Evolutionary conservation across 2,888 invertebrate genomes (phyloP).

Genomic region (Cheilosia soror): DNA sequence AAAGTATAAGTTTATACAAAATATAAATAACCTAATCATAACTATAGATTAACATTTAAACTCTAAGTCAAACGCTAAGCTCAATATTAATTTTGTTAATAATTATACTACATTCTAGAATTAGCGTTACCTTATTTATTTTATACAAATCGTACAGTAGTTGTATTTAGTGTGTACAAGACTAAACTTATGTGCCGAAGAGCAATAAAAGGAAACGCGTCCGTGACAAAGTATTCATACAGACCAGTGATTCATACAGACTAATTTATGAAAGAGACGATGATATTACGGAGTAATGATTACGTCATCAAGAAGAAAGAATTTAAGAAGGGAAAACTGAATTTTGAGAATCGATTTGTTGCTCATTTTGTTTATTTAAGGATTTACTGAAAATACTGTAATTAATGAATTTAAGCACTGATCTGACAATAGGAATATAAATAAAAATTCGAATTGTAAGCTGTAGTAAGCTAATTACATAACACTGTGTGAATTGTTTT

Average conservation of each 20-base stretch:
- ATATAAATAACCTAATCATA: slow-evolving; percentile 7
- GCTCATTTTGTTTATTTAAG: slow-evolving; percentile 16
- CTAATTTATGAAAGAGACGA: neutral
- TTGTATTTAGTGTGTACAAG: slow-evolving; percentile 15
- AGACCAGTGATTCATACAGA: slow-evolving; percentile 35
- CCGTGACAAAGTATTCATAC: slow-evolving; percentile 1
- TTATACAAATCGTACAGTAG: slow-evolving; percentile 11
- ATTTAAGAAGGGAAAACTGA: slow-evolving; percentile 19
- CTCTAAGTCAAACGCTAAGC: slow-evolving; percentile 53
- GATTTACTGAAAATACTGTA: slow-evolving; percentile 34
- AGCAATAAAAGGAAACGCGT: neutral
- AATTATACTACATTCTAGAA: slow-evolving; percentile 11
- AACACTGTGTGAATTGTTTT: neutral
- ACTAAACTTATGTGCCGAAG: slow-evolving; percentile 15
- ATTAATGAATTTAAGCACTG: slow-evolving; percentile 63
- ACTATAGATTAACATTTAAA: slow-evolving; percentile 22
- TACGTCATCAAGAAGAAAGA: slow-evolving; percentile 16
- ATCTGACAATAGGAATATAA: slow-evolving; percentile 56
- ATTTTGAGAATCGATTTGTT: slow-evolving; percentile 1
- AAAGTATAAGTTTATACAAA: slow-evolving; percentile 10
- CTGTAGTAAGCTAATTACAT: slow-evolving; percentile 10
- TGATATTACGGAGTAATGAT: neutral
- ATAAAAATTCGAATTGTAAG: slow-evolving; percentile 29
- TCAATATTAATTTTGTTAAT: slow-evolving; percentile 8
- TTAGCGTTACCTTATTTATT: slow-evolving; percentile 53